A percentile compares a stretch with the other conserved stretches of the same genome.
phyloP scores from a whole-genome alignment of 2,888 invertebrate genomes.

The Catonia carolina region DNA sequence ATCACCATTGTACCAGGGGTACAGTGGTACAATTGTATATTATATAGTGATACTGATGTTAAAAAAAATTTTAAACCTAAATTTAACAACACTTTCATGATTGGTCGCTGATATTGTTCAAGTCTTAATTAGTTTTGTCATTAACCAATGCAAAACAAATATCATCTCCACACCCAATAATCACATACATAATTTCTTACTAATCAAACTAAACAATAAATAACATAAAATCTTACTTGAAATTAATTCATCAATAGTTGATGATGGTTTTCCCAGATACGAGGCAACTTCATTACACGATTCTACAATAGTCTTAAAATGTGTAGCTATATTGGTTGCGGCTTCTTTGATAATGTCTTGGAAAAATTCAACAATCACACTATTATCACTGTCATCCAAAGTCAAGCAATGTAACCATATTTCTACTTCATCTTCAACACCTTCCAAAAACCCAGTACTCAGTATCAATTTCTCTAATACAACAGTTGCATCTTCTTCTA shows the following conservation, averaged over 20 bases:
- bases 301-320: neutral
- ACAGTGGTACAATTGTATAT: no score
- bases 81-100: no score
- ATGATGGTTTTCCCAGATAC: neutral
- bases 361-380: neutral
- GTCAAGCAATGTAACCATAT: neutral
- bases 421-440: conserved; percentile 7
- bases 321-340: neutral
- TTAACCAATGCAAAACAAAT: no score
- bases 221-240: neutral
- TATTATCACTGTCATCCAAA: neutral
- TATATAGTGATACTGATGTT: no score
- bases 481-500: neutral
- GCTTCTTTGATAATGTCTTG: neutral
- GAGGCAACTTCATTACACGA: neutral
- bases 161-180: no score
- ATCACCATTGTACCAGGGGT: no score
- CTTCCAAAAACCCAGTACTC: neutral
- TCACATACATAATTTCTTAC: no score
- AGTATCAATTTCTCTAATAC: neutral
- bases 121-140: no score
- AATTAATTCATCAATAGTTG: conserved; percentile 5
- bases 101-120: no score
- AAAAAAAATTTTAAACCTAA: no score
- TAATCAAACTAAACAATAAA: no score